Conservation (phyloP, 1,140 invertebrate species). For the Hormaphis cornu region DNA sequence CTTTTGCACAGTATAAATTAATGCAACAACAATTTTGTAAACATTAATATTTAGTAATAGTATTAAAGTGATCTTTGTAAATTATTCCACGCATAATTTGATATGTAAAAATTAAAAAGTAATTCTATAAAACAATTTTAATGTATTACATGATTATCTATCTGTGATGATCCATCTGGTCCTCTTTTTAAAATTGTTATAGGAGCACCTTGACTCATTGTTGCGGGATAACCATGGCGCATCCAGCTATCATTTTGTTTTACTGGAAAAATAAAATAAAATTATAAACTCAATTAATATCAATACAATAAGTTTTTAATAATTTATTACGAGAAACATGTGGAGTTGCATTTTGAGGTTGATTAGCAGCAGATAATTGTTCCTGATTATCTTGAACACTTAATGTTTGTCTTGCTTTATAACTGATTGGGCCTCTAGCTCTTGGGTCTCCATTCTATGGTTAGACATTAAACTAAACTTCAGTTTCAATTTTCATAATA, state of each 20-base stretch:
- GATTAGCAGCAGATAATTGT: neutral
- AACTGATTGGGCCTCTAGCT: neutral
- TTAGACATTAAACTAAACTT: too few species aligned
- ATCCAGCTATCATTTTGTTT: conserved; percentile 26
- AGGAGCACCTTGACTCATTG: conserved; percentile 7
- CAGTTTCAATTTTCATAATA: too few species aligned
- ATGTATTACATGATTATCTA: conserved; percentile 8
- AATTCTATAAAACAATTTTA: too few species aligned
- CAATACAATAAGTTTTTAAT: neutral
- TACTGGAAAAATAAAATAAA: neutral
- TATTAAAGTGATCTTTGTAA: neutral
- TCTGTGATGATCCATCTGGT: neutral
- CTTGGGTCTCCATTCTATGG: conserved; percentile 2
- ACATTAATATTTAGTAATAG: neutral
- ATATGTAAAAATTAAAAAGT: neutral
- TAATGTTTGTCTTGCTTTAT: conserved; percentile 18
- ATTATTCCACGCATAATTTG: neutral
- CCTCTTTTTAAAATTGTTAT: conserved; percentile 28
- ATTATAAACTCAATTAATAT: neutral
- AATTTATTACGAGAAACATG: neutral
- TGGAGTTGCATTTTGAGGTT: neutral
- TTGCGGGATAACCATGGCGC: conserved; percentile 5
- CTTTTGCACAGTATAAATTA: too few species aligned
- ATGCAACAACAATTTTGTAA: neutral
- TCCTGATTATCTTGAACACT: neutral